Percentiles rank a stretch among this genome's conserved stretches.
phyloP scores from a whole-genome alignment of 2,113 vertebrate genomes.

The Nesoenas mayeri region DNA sequence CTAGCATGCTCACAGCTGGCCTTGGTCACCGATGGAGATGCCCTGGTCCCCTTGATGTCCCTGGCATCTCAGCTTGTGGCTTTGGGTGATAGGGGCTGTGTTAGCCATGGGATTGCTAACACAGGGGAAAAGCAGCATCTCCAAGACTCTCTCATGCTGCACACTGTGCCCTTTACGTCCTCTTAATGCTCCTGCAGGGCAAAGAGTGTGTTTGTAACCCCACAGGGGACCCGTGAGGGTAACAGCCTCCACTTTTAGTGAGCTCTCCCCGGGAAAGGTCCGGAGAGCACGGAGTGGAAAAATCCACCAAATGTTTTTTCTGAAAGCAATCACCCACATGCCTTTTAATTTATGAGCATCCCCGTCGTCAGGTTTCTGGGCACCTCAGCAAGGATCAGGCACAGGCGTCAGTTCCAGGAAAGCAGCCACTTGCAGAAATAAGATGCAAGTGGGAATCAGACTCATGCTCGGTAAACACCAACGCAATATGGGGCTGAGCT shows the following conservation, averaged over 20 bases:
- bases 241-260: not conserved
- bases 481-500: not conserved
- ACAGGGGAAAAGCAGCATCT: not conserved
- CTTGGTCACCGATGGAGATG: not conserved
- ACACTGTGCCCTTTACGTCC: not conserved
- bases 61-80: fast-evolving
- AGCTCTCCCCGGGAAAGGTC: not conserved
- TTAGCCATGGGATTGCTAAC: not conserved
- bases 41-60: not conserved
- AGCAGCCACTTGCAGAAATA: not conserved
- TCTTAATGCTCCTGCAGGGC: not conserved
- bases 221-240: not conserved
- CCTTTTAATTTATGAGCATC: conserved; percentile 33
- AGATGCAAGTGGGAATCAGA: not conserved
- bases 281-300: not conserved
- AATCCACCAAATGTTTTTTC: not conserved
- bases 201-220: not conserved
- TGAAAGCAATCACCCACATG: not conserved
- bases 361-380: not conserved
- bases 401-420: not conserved
- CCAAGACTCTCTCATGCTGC: not conserved
- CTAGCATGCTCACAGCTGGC: not conserved
- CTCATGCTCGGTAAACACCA: not conserved
- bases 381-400: not conserved
- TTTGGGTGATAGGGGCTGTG: not conserved